Evolutionary conservation across 2,113 vertebrate species (phyloP).

Genomic region (Abramis brama): DNA sequence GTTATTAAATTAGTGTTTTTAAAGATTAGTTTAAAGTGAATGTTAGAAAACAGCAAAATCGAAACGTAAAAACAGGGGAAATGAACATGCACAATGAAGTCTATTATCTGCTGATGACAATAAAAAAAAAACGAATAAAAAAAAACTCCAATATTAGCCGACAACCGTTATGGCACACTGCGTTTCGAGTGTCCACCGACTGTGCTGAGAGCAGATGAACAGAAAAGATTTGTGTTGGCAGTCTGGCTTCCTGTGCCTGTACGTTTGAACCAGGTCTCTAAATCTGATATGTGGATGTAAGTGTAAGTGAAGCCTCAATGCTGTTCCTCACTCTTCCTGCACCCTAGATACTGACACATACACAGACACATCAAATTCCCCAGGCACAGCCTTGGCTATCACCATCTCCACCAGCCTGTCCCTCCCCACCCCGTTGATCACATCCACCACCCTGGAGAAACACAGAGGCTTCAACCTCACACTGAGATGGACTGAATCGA

Average conservation of each 20-base stretch:
- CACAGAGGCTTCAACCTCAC: slow-evolving; percentile 1
- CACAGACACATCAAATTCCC: not conserved
- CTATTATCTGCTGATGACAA: not conserved
- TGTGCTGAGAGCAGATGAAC: slow-evolving; percentile 11
- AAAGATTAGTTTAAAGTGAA: not conserved
- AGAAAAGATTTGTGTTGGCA: not conserved
- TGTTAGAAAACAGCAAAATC: not conserved
- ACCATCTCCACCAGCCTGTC: slow-evolving; percentile 4
- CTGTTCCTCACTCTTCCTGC: not conserved
- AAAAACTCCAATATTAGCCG: not conserved
- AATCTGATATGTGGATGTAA: slow-evolving; percentile 16
- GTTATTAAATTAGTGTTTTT: not conserved
- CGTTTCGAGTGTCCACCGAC: not conserved
- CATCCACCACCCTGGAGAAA: slow-evolving; percentile 22
- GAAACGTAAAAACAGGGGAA: not conserved
- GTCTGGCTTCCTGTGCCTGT: not conserved
- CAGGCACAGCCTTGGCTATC: slow-evolving; percentile 27
- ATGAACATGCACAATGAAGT: not conserved
- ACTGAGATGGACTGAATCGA: slow-evolving; percentile 4
- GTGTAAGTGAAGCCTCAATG: slow-evolving; percentile 4
- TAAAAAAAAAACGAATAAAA: no score
- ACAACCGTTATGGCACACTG: not conserved
- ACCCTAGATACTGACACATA: slow-evolving; percentile 1
- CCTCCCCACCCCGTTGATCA: not conserved
- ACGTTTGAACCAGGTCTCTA: slow-evolving; percentile 9